These are phyloP conservation scores for Xiphias gladius DNA, from an alignment of 2,113 vertebrate species.

Conservation along the genomic window DNA sequence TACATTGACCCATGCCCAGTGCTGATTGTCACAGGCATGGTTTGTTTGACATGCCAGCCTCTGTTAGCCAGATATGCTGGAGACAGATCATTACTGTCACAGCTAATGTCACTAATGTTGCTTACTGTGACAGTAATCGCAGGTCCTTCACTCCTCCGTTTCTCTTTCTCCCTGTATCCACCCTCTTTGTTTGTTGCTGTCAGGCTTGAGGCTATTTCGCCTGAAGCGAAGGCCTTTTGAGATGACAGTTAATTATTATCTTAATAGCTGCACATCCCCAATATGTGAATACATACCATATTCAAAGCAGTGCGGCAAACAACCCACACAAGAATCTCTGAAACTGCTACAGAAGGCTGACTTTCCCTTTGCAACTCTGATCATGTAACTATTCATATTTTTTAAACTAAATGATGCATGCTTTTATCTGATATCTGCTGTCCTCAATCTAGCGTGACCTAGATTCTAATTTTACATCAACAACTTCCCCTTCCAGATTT, in stretches of 20 bases:
- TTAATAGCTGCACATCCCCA: conserved; percentile 39
- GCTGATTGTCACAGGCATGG: conserved; percentile 47
- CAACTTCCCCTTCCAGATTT: conserved; percentile 40
- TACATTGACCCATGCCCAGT: conserved; percentile 52
- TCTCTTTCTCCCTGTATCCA: conserved; percentile 15
- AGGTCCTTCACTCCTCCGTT: conserved; percentile 36
- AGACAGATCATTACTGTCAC: conserved; percentile 74
- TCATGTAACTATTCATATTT: conserved; percentile 36
- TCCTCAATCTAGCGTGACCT: conserved; percentile 51
- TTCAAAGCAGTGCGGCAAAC: conserved; percentile 18
- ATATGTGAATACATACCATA: conserved; percentile 24
- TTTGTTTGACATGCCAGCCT: conserved; percentile 56
- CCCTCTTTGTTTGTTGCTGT: conserved; percentile 52
- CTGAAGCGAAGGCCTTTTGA: conserved; percentile 42
- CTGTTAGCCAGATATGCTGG: conserved; percentile 50
- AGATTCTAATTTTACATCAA: conserved; percentile 46
- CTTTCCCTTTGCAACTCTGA: conserved; percentile 10
- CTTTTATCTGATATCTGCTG: conserved; percentile 51
- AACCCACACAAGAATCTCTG: conserved; percentile 25
- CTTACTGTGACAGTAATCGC: conserved; percentile 62
- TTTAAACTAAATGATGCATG: conserved; percentile 39
- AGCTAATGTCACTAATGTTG: conserved; percentile 63
- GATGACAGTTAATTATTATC: conserved; percentile 55
- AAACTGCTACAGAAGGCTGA: conserved; percentile 10
- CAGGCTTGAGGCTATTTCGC: conserved; percentile 55